Base-by-base conservation (phyloP, 23 tunicate genomes). In the Styela clava region DNA sequence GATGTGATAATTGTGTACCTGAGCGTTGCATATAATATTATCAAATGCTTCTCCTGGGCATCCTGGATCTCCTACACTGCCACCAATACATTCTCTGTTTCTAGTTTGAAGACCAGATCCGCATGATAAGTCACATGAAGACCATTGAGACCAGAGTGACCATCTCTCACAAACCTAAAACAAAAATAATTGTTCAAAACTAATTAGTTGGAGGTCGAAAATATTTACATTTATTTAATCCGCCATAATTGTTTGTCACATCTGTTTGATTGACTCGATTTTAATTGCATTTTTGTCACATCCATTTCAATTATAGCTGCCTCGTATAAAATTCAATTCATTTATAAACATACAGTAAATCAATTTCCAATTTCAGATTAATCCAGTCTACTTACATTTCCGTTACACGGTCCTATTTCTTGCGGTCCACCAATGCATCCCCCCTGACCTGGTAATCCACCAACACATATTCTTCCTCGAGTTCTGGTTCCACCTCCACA, bases 41-140 rank as follows among this genome's bases (percentile, higher is more conserved):
- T 94, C 90, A 24, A 82, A 32, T 23, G 52, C 34, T 24, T 37
- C 35, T 24, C 99, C 99, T 32, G 18, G 74, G 62, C 99, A 94
- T 2, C 99, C 99, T 3, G 74, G 29, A 30, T 94, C 88, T 19
- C 99, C 99, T 25, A 80, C 34, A 9, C 70, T 68, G 9, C 99
- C 99, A 52, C 67, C 74, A 9, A 68, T 35, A 34, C 89, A 85
- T 26, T 35, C 68, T 69, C 89, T 67, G 21, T n/a, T 20, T 69
- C 89, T 31, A 18, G 77, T 51, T 23, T 51, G 70, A 21, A 69
- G 29, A 0, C 89, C 89, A 19, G 78, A 63, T 19, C 61, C 70
- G 44, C 89, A 85, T 9, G 87, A 81, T 19, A 67, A 61, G 22
- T 72, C 73, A 32, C 89, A 85, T 32, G 12, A 26, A 12, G 64